Conservation (phyloP, 1,140 invertebrate genomes). For the Reticulitermes speratus region DNA sequence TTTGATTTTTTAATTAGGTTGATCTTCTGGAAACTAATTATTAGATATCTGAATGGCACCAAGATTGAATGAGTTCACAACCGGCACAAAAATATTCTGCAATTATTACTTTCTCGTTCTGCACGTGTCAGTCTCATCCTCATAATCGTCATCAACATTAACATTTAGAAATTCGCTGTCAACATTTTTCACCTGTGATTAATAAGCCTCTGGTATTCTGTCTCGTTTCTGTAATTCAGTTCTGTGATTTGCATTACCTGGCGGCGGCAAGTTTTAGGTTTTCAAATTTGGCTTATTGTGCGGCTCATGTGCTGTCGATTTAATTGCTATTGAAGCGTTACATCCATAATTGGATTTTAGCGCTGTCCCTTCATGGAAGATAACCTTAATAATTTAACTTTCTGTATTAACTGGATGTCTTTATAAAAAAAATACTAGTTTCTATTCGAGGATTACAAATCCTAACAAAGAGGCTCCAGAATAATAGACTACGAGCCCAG, state of each 20-base stretch:
- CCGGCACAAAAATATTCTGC: not conserved
- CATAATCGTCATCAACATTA: not conserved
- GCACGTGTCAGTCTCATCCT: not conserved
- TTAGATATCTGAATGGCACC: not conserved
- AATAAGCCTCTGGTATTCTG: not conserved
- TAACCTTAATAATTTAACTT: not conserved
- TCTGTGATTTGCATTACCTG: not conserved
- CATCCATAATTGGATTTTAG: slow-evolving; percentile 4
- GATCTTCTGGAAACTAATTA: slow-evolving; percentile 2
- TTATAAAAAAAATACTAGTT: not conserved
- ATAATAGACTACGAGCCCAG: not conserved
- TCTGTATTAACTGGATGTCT: not conserved
- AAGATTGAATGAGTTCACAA: not conserved
- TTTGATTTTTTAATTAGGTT: not conserved
- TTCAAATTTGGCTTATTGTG: not conserved
- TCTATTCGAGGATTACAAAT: not conserved
- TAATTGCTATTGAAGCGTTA: not conserved
- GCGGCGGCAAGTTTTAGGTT: not conserved
- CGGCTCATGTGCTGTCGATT: not conserved
- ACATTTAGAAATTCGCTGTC: not conserved
- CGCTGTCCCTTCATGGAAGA: not conserved
- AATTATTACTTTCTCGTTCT: slow-evolving; percentile 9
- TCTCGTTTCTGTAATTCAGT: not conserved
- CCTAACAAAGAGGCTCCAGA: not conserved
- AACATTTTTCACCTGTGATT: not conserved